Percentiles rank a stretch among this genome's conserved stretches.
These are phyloP conservation scores for Electrophaes corylata DNA, from an alignment of 2,888 invertebrate genomes.

Conservation along the genomic window DNA sequence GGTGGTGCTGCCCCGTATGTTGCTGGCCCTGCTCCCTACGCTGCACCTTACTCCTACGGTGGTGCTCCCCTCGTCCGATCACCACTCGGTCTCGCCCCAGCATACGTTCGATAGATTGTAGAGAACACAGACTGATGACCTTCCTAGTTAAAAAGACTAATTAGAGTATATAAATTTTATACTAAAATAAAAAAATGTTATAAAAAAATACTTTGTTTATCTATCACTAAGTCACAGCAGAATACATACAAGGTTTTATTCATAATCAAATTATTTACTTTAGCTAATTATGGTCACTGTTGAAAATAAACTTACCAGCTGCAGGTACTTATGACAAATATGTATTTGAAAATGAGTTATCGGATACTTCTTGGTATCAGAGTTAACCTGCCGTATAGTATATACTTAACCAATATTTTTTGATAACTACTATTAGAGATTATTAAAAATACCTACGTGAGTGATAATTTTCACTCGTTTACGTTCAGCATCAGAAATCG, in stretches of 20 bases:
- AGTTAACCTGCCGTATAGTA: too few relatives aligned
- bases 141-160: slow-evolving; percentile 59
- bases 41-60: slow-evolving; percentile 48
- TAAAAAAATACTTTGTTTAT: background rate
- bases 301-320: background rate
- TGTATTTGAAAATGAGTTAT: too few relatives aligned
- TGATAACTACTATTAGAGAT: too few relatives aligned
- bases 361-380: too few relatives aligned
- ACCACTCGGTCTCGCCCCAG: slow-evolving; percentile 65
- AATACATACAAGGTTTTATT: background rate
- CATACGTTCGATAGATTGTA: slow-evolving; percentile 77
- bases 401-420: too few relatives aligned
- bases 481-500: too few relatives aligned
- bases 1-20: slow-evolving; percentile 42
- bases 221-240: background rate
- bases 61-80: slow-evolving; percentile 58
- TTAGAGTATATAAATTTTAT: slow-evolving; percentile 43
- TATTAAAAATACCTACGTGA: too few relatives aligned
- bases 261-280: background rate
- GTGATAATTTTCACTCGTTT: too few relatives aligned
- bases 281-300: background rate
- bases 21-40: slow-evolving; percentile 45
- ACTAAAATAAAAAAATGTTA: slow-evolving; percentile 38
- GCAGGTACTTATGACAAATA: too few relatives aligned
- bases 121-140: slow-evolving; percentile 68